Percentiles rank a stretch among this genome's conserved stretches.
Conservation (phyloP, 2,113 vertebrate species). For the Suricata suricatta region DNA sequence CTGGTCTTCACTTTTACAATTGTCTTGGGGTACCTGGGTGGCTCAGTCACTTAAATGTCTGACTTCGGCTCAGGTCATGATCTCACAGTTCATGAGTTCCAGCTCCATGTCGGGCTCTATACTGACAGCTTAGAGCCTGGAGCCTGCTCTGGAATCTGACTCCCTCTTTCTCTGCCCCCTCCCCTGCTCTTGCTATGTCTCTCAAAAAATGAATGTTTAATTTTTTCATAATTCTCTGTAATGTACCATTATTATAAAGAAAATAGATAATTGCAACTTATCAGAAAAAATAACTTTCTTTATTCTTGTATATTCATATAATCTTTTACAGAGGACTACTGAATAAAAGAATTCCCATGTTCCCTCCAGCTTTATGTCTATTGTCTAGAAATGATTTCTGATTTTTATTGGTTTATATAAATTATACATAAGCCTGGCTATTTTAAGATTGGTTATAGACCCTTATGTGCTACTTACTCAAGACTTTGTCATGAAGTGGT, state of each 20-base stretch:
- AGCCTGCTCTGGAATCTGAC: no score
- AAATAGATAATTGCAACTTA: background rate
- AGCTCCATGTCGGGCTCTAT: no score
- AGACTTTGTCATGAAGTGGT: background rate
- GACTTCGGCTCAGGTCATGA: no score
- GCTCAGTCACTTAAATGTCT: no score
- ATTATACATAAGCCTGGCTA: background rate
- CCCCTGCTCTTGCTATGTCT: no score
- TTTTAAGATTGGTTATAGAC: background rate
- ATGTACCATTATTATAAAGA: background rate
- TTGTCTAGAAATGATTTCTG: slow-evolving; percentile 3
- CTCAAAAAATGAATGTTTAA: no score
- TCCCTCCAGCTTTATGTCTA: background rate
- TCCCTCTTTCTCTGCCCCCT: no score
- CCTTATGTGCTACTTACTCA: background rate
- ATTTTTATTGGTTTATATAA: background rate
- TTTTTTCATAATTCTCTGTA: background rate
- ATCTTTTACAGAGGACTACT: background rate
- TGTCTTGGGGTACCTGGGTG: background rate
- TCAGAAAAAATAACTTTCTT: background rate
- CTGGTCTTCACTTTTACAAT: background rate
- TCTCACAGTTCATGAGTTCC: no score
- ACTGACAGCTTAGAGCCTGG: no score
- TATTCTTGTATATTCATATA: background rate
- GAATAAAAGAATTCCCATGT: background rate